These are phyloP conservation scores for Emesis furor DNA, from an alignment of 2,888 invertebrate genomes.

Conservation along the genomic window DNA sequence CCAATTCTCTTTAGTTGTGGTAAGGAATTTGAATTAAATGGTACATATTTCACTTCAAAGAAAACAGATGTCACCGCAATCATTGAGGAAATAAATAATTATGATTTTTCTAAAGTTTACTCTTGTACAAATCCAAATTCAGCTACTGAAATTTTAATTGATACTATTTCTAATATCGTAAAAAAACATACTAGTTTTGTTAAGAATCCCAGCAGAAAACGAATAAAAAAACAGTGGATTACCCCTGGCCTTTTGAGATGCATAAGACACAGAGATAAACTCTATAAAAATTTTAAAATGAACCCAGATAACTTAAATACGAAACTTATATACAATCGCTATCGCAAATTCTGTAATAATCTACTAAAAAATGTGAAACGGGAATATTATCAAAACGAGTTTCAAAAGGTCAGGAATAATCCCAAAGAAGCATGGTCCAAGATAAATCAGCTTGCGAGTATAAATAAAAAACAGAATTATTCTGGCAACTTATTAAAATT, in stretches of 20 bases:
- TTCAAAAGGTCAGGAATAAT: no score
- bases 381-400: neutral
- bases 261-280: neutral
- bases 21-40: neutral
- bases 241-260: neutral
- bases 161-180: neutral
- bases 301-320: neutral
- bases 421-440: no score
- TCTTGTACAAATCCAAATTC: neutral
- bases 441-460: no score
- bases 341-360: neutral
- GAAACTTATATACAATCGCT: neutral
- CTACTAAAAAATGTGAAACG: neutral
- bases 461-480: no score
- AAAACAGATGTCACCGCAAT: neutral
- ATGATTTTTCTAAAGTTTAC: neutral
- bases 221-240: neutral
- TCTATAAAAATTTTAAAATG: neutral
- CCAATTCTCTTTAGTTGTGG: neutral
- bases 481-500: no score
- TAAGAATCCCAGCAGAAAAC: neutral
- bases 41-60: neutral
- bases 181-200: neutral
- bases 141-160: neutral
- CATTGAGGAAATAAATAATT: neutral